Evolutionary conservation across 2,113 vertebrate species (phyloP).

Genomic region (Sterrhoptilus dennistouni): DNA sequence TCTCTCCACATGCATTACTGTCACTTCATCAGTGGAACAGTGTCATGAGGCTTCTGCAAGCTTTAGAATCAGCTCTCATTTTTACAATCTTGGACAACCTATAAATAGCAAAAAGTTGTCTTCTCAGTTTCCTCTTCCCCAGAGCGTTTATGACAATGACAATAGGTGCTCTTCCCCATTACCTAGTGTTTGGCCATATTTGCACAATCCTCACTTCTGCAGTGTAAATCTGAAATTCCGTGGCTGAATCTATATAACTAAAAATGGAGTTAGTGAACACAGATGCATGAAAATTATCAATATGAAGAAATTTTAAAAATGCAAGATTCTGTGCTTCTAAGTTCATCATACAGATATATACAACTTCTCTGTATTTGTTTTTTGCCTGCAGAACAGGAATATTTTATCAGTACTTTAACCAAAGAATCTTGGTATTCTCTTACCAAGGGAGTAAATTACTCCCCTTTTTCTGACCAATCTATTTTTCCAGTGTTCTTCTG

Average conservation of each 20-base stretch:
- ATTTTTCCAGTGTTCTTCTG: not conserved
- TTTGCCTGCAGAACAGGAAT: not conserved
- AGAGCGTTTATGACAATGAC: not conserved
- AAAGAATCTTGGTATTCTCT: not conserved
- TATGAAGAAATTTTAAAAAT: not conserved
- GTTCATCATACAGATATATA: not conserved
- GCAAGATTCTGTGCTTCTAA: not conserved
- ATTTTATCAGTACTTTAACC: not conserved
- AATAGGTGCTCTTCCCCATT: not conserved
- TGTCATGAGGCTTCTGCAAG: not conserved
- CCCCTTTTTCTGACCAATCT: not conserved
- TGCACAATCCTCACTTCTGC: not conserved
- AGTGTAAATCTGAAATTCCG: not conserved
- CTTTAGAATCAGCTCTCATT: not conserved
- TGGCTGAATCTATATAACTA: not conserved
- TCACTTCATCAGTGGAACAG: not conserved
- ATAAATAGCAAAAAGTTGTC: not conserved
- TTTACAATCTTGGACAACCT: not conserved
- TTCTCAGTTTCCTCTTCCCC: not conserved
- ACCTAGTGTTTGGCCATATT: not conserved
- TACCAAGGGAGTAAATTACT: not conserved
- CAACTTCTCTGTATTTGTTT: not conserved
- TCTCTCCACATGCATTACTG: not conserved
- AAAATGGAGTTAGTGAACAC: not conserved
- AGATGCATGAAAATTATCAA: not conserved